These are phyloP conservation scores for Mantis religiosa DNA, from an alignment of 2,888 invertebrate genomes.

Conservation along the genomic window DNA sequence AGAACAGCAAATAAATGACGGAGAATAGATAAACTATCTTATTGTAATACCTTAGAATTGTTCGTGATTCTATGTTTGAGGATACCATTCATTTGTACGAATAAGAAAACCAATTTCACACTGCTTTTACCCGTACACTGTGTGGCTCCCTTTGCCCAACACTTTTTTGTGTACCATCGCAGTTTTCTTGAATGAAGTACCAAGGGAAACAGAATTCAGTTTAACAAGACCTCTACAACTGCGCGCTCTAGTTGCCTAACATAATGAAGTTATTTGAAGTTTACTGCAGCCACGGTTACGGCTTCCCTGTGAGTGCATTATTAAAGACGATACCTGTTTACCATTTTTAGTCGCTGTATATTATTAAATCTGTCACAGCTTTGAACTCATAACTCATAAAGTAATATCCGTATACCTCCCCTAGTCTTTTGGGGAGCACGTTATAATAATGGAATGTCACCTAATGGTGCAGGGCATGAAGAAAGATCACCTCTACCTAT, in stretches of 20 bases:
- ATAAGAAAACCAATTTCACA: too few species aligned
- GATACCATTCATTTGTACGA: too few species aligned
- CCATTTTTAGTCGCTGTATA: neutral
- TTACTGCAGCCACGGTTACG: neutral
- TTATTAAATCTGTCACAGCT: neutral
- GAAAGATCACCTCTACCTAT: neutral
- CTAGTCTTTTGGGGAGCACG: neutral
- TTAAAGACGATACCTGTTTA: neutral
- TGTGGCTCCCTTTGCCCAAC: too few species aligned
- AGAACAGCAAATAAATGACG: too few species aligned
- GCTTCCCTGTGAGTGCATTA: neutral
- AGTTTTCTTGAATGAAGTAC: too few species aligned
- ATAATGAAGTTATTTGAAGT: neutral
- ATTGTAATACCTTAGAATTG: too few species aligned
- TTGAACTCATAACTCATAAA: neutral
- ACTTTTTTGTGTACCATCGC: too few species aligned
- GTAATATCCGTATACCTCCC: neutral
- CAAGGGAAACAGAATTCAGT: neutral
- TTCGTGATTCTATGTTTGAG: too few species aligned
- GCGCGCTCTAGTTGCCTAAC: neutral
- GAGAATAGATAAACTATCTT: too few species aligned
- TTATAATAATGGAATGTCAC: neutral
- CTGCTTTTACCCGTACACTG: too few species aligned
- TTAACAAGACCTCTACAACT: neutral
- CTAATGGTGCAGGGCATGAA: too few species aligned